phyloP scores from a whole-genome alignment of 2,113 vertebrate genomes.

The Corydoras sp. region DNA sequence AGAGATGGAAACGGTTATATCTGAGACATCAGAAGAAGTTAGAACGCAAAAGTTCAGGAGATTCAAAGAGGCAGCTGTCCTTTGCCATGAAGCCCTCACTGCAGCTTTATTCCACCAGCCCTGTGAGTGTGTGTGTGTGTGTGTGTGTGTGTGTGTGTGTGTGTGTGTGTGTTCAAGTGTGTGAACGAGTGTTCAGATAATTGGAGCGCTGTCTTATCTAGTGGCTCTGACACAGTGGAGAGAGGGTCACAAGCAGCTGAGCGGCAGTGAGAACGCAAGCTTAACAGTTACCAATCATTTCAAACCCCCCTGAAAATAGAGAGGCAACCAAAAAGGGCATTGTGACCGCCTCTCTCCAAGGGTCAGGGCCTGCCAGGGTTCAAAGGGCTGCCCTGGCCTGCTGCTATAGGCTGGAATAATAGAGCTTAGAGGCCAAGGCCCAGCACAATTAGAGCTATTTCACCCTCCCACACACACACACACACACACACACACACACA shows the following conservation, averaged over 20 bases:
- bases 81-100: slow-evolving; percentile 5
- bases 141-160: slow-evolving; percentile 22
- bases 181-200: slow-evolving; percentile 66
- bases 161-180: slow-evolving; percentile 29
- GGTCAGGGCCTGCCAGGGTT: slow-evolving; percentile 75
- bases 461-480: slow-evolving; percentile 49
- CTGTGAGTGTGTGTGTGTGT: slow-evolving; percentile 15
- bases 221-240: slow-evolving; percentile 80
- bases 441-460: slow-evolving; percentile 87
- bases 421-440: slow-evolving; percentile 75
- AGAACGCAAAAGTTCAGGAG: slow-evolving; percentile 12
- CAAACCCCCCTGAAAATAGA: slow-evolving; percentile 65
- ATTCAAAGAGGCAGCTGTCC: not conserved
- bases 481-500: slow-evolving; percentile 27
- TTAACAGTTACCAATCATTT: slow-evolving; percentile 91
- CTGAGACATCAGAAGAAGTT: not conserved
- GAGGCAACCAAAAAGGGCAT: slow-evolving; percentile 61
- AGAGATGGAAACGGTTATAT: not conserved
- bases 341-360: slow-evolving; percentile 61
- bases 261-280: slow-evolving; percentile 75
- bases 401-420: slow-evolving; percentile 77
- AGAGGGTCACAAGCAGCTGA: slow-evolving; percentile 76
- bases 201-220: slow-evolving; percentile 89
- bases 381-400: slow-evolving; percentile 78
- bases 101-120: slow-evolving; percentile 12